These are phyloP conservation scores for Urosaurus nigricauda DNA, from an alignment of 2,797 vertebrate genomes.

Conservation along the genomic window DNA sequence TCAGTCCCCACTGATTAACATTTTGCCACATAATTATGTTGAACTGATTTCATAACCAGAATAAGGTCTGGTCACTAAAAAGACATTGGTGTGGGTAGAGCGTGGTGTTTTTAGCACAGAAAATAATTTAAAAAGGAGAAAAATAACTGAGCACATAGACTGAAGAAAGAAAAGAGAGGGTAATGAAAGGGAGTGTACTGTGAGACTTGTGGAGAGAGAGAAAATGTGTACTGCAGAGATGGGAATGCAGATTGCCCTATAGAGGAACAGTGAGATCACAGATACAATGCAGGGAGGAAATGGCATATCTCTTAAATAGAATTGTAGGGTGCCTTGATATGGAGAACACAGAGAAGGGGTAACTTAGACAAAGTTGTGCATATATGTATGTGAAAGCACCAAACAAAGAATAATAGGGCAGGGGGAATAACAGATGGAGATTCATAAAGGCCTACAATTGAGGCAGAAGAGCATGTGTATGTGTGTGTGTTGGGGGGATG, in stretches of 20 bases:
- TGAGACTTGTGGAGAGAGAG: background rate
- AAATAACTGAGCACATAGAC: background rate
- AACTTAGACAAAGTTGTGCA: background rate
- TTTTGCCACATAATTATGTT: background rate
- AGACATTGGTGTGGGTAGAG: no score
- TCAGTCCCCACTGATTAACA: background rate
- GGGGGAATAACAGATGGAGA: background rate
- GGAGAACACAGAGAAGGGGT: background rate
- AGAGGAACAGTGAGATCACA: background rate
- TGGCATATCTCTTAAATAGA: background rate
- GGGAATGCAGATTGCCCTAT: background rate
- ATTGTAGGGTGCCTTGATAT: background rate
- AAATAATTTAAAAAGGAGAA: background rate
- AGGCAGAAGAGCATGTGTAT: background rate
- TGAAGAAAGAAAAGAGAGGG: background rate
- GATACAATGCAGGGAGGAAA: background rate
- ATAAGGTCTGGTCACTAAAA: background rate
- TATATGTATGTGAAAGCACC: background rate
- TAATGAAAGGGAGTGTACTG: background rate
- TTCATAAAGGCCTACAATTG: background rate
- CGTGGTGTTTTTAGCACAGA: background rate
- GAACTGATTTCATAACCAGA: background rate
- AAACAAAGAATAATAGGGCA: background rate
- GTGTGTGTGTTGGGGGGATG: no score
- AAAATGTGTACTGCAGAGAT: background rate